Evolutionary conservation across 1,140 invertebrate genomes (phyloP).

Genomic region (Aporrectodea caliginosa): DNA sequence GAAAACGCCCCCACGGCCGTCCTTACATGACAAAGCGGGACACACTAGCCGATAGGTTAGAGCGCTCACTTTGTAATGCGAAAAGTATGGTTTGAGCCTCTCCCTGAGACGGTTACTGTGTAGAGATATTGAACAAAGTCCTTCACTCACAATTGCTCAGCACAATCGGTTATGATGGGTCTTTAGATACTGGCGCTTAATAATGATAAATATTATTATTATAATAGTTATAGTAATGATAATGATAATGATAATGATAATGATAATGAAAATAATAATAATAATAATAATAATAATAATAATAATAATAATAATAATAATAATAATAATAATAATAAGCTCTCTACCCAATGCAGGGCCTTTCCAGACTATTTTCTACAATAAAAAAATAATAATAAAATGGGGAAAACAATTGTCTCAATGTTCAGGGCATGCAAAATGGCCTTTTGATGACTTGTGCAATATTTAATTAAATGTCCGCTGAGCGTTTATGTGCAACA

Average conservation of each 20-base stretch:
- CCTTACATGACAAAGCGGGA: no score
- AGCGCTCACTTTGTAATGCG: no score
- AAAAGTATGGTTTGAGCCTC: slow-evolving; percentile 36
- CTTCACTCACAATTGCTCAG: no score
- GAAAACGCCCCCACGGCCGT: no score
- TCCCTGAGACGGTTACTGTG: not conserved
- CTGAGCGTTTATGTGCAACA: not conserved
- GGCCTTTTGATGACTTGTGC: not conserved
- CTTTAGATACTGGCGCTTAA: not conserved
- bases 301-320: not conserved
- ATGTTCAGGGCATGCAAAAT: not conserved
- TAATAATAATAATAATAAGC: not conserved
- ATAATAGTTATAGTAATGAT: not conserved
- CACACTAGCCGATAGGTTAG: no score
- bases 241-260: not conserved
- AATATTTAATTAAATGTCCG: not conserved
- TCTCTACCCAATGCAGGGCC: no score
- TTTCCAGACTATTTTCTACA: no score
- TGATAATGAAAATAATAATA: not conserved
- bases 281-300: not conserved
- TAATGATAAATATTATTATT: not conserved
- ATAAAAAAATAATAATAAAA: slow-evolving; percentile 1
- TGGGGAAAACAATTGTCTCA: not conserved
- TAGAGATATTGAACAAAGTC: no score
- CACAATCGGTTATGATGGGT: not conserved